Conservation (phyloP, 1,140 invertebrate genomes). For the Drosophila insularis region DNA sequence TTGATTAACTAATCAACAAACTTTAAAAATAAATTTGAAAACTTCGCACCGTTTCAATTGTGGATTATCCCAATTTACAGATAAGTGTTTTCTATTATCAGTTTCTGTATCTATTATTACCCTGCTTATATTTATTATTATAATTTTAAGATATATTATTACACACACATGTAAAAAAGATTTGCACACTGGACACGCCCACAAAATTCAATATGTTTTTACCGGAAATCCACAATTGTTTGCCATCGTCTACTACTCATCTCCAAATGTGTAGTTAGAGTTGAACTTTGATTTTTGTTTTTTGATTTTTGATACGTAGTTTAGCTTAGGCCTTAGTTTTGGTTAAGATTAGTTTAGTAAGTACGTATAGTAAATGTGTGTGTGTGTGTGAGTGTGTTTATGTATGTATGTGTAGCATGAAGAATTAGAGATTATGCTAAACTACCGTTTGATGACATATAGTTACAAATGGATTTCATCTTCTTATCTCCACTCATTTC, state of each 20-base stretch:
- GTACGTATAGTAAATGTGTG: not conserved
- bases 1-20: too few species aligned
- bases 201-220: conserved; percentile 5
- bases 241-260: not conserved
- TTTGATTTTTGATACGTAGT: conserved; percentile 9
- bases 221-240: not conserved
- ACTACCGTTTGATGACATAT: conserved; percentile 51
- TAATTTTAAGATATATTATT: conserved; percentile 1
- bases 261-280: not conserved
- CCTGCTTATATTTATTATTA: conserved; percentile 1
- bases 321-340: conserved; percentile 15
- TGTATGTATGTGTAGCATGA: not conserved
- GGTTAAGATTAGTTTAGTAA: not conserved
- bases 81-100: not conserved
- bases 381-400: too few species aligned
- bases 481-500: not conserved
- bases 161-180: conserved; percentile 5
- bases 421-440: conserved; percentile 15
- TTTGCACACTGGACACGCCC: conserved; percentile 6
- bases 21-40: too few species aligned
- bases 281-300: not conserved
- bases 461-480: conserved; percentile 55
- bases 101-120: not conserved
- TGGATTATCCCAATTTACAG: not conserved
- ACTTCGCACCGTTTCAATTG: not conserved